Base-by-base conservation (phyloP, 2,797 vertebrate species). In the Trichosurus vulpecula region DNA sequence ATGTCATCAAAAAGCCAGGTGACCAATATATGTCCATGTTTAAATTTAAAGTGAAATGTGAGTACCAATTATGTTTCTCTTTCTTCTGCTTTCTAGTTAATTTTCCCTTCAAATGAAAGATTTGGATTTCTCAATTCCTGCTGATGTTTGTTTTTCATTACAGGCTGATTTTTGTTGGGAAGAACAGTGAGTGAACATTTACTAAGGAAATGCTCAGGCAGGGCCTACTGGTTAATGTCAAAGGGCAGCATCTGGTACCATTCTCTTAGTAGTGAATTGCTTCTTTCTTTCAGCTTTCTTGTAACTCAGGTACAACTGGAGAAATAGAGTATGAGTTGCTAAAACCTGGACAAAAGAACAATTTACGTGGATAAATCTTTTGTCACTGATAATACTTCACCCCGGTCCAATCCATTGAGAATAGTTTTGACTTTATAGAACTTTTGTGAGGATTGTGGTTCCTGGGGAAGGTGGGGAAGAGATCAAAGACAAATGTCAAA, bases 161-260 rank as follows among this genome's bases (percentile, higher is more conserved):
- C 41, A 90, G 66, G 29, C 5, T 81, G 89, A 97, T 93, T 74
- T 4, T 35, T n/a, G 9, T 92, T 94, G 90, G 93, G 92, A 95
- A 96, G 61, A 97, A 94, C 13, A 96, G 95, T 27, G 95, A 91
- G n/a, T 96, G 96, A 92, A n/a, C 56, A 92, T 74, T 91, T 96
- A 93, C 90, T 96, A 90, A 97, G 96, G 92, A 98, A 98, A 96
- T 96, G 94, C 90, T 98, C 96, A 97, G 95, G 66, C 92, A 91
- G 95, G 92, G 98, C 98, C 96, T 97, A 93, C 96, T 97, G 94
- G 95, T 81, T 93, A 97, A 3, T 97, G 97, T 97, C 97, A 98
- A 98, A 98, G 96, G 94, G 93, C 96, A 97, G 96, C 96, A 98
- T 98, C 97, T 98, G 97, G 97, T 97, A 98, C 94, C 94, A 97